Evolutionary conservation across 2,888 invertebrate species (phyloP).

Genomic region (Brachypterus glaber): DNA sequence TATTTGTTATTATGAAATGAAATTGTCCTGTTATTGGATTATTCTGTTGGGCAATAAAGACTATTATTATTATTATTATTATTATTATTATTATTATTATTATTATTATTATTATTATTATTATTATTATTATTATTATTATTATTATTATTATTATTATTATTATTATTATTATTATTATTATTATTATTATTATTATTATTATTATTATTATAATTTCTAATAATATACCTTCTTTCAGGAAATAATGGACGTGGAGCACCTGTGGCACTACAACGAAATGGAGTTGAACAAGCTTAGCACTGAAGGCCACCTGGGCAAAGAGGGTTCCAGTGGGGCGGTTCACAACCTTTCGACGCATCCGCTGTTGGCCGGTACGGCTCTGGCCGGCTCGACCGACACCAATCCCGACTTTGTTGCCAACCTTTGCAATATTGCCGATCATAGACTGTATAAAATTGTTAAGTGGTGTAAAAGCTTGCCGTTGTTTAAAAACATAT

Average conservation of each 20-base stretch:
- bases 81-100: too few species aligned
- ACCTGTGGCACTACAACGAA: conserved; percentile 90
- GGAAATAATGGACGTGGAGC: conserved; percentile 95
- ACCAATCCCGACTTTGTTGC: conserved; percentile 78
- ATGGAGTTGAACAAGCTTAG: conserved; percentile 62
- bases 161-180: too few species aligned
- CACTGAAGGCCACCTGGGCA: conserved; percentile 35
- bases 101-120: too few species aligned
- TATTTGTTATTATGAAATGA: too few species aligned
- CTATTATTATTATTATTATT: too few species aligned
- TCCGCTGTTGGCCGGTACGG: conserved; percentile 49
- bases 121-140: too few species aligned
- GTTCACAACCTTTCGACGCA: conserved; percentile 43
- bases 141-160: too few species aligned
- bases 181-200: neutral
- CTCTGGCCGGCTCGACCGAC: conserved; percentile 43
- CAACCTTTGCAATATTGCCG: conserved; percentile 88
- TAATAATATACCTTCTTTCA: conserved; percentile 30
- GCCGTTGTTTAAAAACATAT: conserved; percentile 92
- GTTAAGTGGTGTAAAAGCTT: conserved; percentile 98
- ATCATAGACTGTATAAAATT: conserved; percentile 91
- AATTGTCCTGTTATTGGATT: too few species aligned
- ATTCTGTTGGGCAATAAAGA: too few species aligned
- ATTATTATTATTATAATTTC: neutral
- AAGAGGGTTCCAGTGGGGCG: conserved; percentile 37